Evolutionary conservation across 2,113 vertebrate species (phyloP).

Genomic region (Turnix velox): DNA sequence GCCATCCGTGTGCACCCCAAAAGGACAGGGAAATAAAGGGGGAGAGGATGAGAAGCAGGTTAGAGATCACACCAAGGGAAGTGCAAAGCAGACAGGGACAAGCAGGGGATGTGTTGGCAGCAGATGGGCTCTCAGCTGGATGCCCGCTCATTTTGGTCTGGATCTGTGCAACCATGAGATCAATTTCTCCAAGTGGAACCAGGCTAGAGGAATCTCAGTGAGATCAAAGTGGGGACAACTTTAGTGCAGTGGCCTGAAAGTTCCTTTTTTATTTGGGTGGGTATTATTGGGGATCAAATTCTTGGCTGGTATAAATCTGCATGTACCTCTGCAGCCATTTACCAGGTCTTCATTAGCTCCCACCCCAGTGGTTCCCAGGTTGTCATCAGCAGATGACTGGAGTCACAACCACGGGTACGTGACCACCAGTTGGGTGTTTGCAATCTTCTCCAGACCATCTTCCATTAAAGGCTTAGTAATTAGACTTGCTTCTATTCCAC

Average conservation of each 20-base stretch:
- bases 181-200: background rate
- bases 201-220: background rate
- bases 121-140: background rate
- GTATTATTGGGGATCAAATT: background rate
- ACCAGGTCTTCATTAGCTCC: background rate
- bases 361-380: background rate
- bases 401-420: background rate
- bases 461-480: background rate
- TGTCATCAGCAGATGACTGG: background rate
- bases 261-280: background rate
- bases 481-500: background rate
- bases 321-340: background rate
- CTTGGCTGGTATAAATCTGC: background rate
- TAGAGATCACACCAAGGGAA: background rate
- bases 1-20: rapidly evolving
- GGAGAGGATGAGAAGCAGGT: background rate
- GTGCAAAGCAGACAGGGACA: background rate
- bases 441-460: background rate
- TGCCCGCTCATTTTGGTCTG: background rate
- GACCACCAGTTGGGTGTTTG: background rate
- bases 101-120: background rate
- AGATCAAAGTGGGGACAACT: background rate
- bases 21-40: background rate
- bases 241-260: background rate
- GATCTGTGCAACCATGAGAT: background rate